Conservation (phyloP, 2,113 vertebrate genomes). For the Rousettus leschenaultii region DNA sequence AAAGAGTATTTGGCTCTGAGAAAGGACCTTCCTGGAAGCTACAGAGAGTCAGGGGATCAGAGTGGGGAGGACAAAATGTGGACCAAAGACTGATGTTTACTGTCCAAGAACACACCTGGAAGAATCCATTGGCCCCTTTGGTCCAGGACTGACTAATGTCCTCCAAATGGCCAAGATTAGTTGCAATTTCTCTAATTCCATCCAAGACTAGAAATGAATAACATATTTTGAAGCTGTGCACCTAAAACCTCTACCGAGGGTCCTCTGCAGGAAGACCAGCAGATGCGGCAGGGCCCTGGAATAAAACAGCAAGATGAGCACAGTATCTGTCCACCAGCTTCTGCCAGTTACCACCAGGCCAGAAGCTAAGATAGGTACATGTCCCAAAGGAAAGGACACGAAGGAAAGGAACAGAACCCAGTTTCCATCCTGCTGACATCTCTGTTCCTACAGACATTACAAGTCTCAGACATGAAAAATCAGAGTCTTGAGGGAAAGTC, state of each 20-base stretch:
- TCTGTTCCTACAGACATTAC: not conserved
- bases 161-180: not conserved
- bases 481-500: conserved; percentile 38
- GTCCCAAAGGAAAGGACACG: not conserved
- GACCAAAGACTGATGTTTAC: conserved; percentile 17
- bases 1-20: conserved; percentile 65
- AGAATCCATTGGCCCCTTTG: not conserved
- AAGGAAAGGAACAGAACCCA: not conserved
- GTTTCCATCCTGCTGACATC: not conserved
- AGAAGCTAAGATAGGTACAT: not conserved
- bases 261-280: conserved; percentile 27
- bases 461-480: conserved; percentile 4
- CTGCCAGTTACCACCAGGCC: not conserved
- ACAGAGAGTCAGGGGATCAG: conserved; percentile 55
- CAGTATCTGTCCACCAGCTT: not conserved
- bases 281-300: conserved; percentile 32
- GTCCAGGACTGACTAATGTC: not conserved
- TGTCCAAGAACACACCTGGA: conserved; percentile 20
- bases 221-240: not conserved
- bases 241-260: conserved; percentile 28
- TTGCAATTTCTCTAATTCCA: not conserved
- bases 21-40: conserved; percentile 73
- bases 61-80: conserved; percentile 17
- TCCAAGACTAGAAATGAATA: not conserved
- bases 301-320: conserved; percentile 12